phyloP scores from a whole-genome alignment of 2,888 invertebrate genomes.

The Ariolimax columbianus region DNA sequence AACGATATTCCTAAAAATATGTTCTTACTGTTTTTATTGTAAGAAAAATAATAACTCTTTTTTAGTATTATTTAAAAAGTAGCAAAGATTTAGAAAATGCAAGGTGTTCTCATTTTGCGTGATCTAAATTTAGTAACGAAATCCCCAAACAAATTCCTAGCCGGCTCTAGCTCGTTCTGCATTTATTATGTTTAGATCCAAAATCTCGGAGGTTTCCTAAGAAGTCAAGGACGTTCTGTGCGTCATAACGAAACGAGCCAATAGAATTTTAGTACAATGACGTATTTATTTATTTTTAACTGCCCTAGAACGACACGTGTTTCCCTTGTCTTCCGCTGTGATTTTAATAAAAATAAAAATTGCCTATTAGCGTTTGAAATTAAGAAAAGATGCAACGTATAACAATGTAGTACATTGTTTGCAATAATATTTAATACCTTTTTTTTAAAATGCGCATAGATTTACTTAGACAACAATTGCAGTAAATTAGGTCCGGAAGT shows the following conservation, averaged over 20 bases:
- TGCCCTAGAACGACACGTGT: background rate
- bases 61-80: background rate
- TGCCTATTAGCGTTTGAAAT: too few species aligned
- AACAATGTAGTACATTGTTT: background rate
- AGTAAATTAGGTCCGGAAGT: background rate
- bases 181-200: background rate
- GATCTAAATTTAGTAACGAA: slow-evolving; percentile 30
- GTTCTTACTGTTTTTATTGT: background rate
- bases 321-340: background rate
- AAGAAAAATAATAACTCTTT: background rate
- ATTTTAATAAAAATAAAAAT: background rate
- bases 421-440: background rate
- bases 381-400: too few species aligned
- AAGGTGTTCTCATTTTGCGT: background rate
- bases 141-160: background rate
- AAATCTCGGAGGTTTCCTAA: slow-evolving; percentile 16
- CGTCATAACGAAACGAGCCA: slow-evolving; percentile 35
- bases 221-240: slow-evolving; percentile 45
- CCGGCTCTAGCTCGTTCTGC: background rate
- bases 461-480: background rate
- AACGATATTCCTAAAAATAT: background rate
- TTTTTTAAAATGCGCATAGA: too few species aligned
- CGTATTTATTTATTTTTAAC: slow-evolving; percentile 47
- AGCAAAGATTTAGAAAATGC: background rate
- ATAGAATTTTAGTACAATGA: slow-evolving; percentile 28